phyloP scores from a whole-genome alignment of 1,140 invertebrate genomes.

The Bombus consobrinus region DNA sequence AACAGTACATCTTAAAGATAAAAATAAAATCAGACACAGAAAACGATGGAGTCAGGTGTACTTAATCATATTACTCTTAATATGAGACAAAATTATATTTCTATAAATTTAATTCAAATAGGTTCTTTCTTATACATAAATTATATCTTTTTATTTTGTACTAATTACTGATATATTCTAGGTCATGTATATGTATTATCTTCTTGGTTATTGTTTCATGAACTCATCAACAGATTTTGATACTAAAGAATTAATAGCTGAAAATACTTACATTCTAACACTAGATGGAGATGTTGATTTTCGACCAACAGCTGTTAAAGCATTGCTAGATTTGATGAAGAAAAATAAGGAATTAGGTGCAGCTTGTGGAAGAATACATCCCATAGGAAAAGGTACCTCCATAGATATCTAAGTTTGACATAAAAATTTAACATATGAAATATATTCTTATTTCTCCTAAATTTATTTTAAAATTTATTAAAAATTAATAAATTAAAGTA shows the following conservation, averaged over 20 bases:
- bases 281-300: constrained; percentile 98
- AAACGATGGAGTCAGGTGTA: constrained; percentile 89
- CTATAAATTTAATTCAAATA: not conserved
- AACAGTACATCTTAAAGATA: constrained; percentile 94
- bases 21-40: constrained; percentile 92
- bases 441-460: not conserved
- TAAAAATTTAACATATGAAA: not conserved
- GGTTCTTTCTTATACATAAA: not conserved
- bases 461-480: constrained; percentile 3
- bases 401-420: not conserved
- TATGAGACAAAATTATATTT: not conserved
- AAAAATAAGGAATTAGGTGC: constrained; percentile 94
- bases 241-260: constrained; percentile 89
- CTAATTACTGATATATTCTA: constrained; percentile 64
- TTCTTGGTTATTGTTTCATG: constrained; percentile 92
- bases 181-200: constrained; percentile 98
- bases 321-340: constrained; percentile 95
- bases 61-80: not conserved
- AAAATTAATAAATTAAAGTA: not conserved
- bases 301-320: constrained; percentile 91
- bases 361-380: constrained; percentile 96
- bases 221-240: constrained; percentile 87
- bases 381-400: constrained; percentile 88
- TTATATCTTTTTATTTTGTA: constrained; percentile 6
- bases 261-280: constrained; percentile 95